Conservation (phyloP, 1,140 invertebrate species). For the Conopomorpha cramerella region DNA sequence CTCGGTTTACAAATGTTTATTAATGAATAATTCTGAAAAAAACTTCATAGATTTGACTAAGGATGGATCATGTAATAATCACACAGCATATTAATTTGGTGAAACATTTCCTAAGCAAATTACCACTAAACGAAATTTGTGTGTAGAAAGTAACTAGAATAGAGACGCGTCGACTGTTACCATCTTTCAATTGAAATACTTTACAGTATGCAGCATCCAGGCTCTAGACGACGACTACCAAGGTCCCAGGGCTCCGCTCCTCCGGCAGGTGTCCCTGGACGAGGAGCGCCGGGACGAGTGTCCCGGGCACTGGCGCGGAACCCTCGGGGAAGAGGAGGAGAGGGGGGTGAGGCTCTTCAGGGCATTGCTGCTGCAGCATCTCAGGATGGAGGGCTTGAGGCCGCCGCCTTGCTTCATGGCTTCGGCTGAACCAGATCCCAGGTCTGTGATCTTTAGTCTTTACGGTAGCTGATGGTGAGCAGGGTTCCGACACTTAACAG, state of each 20-base stretch:
- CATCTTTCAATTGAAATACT: no score
- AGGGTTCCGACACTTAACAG: neutral
- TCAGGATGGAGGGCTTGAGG: slow-evolving; percentile 34
- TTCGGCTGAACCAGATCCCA: slow-evolving; percentile 32
- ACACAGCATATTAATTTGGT: no score
- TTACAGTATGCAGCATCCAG: slow-evolving; percentile 38
- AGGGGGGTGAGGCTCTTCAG: slow-evolving; percentile 42
- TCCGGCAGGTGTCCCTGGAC: slow-evolving; percentile 41
- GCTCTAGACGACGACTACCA: slow-evolving; percentile 41
- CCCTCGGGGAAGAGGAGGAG: slow-evolving; percentile 41
- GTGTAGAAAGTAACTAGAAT: no score
- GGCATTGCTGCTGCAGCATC: slow-evolving; percentile 36
- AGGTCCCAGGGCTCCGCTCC: slow-evolving; percentile 32
- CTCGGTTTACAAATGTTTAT: no score
- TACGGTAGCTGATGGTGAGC: neutral
- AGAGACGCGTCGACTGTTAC: no score
- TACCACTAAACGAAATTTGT: no score
- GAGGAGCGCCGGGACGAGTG: slow-evolving; percentile 45
- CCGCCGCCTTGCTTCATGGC: slow-evolving; percentile 39
- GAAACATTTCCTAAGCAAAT: no score
- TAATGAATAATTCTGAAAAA: no score
- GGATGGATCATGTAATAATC: no score
- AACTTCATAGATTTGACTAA: no score
- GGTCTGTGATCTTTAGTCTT: slow-evolving; percentile 12
- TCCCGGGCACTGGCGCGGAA: slow-evolving; percentile 41